Percentiles rank a stretch among this genome's conserved stretches.
These are phyloP conservation scores for Agrochola macilenta DNA, from an alignment of 2,888 invertebrate species.

Conservation along the genomic window DNA sequence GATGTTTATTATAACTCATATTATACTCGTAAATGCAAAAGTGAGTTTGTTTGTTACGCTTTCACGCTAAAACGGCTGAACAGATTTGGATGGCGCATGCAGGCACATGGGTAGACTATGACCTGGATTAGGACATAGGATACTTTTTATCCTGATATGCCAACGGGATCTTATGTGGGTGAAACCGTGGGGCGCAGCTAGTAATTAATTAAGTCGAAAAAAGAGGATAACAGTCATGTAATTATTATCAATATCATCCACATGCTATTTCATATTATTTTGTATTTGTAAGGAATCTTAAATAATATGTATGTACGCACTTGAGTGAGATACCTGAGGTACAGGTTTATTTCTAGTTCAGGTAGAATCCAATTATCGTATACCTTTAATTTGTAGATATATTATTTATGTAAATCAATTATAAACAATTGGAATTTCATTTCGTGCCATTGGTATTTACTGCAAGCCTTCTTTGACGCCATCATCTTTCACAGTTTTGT, in stretches of 20 bases:
- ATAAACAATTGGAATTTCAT: not conserved
- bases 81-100: too few species aligned
- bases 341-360: not conserved
- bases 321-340: too few species aligned
- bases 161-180: too few species aligned
- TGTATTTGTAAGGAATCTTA: too few species aligned
- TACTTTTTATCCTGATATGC: too few species aligned
- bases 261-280: not conserved
- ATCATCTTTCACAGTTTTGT: not conserved
- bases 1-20: not conserved
- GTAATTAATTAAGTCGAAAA: not conserved
- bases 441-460: not conserved
- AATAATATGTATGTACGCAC: not conserved
- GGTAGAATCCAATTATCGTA: not conserved
- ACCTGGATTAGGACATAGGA: too few species aligned
- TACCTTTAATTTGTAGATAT: not conserved
- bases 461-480: not conserved
- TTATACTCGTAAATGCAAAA: too few species aligned
- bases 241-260: not conserved
- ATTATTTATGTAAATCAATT: not conserved
- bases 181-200: too few species aligned
- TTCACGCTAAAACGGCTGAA: too few species aligned
- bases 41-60: too few species aligned
- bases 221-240: too few species aligned
- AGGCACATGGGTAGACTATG: too few species aligned